These are phyloP conservation scores for Pyrgus malvae DNA, from an alignment of 2,888 invertebrate species.

Conservation along the genomic window DNA sequence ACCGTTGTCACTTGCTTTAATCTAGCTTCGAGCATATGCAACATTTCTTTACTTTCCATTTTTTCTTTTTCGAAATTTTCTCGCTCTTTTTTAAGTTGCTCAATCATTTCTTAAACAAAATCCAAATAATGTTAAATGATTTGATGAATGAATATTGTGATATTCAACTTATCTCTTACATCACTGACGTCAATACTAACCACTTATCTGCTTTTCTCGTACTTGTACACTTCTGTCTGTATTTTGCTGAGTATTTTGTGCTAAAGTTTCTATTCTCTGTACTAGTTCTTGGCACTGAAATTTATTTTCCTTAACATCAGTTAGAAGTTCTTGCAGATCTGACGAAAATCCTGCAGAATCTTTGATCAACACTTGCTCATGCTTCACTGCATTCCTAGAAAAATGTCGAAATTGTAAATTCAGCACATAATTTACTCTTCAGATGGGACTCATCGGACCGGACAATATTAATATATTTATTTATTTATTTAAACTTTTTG, in stretches of 20 bases:
- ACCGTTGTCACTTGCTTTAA: conserved; percentile 82
- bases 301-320: conserved; percentile 73
- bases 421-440: too few species aligned
- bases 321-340: conserved; percentile 72
- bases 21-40: conserved; percentile 80
- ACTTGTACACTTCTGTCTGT: conserved; percentile 71
- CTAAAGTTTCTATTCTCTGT: conserved; percentile 68
- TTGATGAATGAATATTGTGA: too few species aligned
- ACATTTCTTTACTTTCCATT: conserved; percentile 72
- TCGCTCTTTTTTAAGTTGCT: conserved; percentile 78
- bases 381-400: conserved; percentile 74
- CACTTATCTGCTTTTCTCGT: conserved; percentile 80
- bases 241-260: conserved; percentile 66
- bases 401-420: conserved; percentile 27
- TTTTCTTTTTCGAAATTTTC: conserved; percentile 81
- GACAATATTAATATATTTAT: too few species aligned
- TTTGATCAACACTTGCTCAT: conserved; percentile 73
- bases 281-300: conserved; percentile 67
- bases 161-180: neutral
- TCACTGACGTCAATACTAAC: conserved; percentile 46
- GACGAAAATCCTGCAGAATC: conserved; percentile 75
- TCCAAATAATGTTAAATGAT: too few species aligned
- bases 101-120: conserved; percentile 73
- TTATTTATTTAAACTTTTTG: too few species aligned
- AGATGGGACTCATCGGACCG: too few species aligned